Percentiles rank a stretch among this genome's conserved stretches.
Conservation (phyloP, 2,888 invertebrate species). For the Idaea dimidiata region DNA sequence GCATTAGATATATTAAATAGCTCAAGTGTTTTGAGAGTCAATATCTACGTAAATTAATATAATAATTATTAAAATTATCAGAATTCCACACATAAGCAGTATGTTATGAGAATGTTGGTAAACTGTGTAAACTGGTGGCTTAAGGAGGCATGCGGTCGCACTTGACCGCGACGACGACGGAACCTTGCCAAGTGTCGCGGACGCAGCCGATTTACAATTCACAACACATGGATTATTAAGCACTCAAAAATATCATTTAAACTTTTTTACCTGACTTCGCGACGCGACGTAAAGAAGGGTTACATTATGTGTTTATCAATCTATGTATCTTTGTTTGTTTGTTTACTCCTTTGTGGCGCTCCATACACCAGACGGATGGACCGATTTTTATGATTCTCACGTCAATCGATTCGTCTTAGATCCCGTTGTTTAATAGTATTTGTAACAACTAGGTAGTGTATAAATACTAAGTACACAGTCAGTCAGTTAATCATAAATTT, state of each 20-base stretch:
- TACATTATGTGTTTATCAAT: too few species aligned
- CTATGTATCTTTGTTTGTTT: too few species aligned
- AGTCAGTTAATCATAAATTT: too few species aligned
- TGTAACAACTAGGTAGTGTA: too few species aligned
- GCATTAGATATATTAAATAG: not conserved
- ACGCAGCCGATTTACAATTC: slow-evolving; percentile 13
- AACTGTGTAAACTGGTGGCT: slow-evolving; percentile 13
- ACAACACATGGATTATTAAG: not conserved
- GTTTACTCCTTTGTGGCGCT: too few species aligned
- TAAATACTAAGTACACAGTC: too few species aligned
- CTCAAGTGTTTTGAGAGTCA: not conserved
- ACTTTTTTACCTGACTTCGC: too few species aligned
- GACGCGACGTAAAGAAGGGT: too few species aligned
- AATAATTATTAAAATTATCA: not conserved
- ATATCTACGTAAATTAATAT: not conserved
- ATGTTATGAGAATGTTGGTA: slow-evolving; percentile 2
- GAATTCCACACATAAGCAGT: not conserved
- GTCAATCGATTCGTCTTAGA: too few species aligned
- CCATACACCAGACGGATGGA: too few species aligned
- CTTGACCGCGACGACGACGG: slow-evolving; percentile 51
- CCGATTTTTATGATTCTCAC: too few species aligned
- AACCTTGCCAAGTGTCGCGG: slow-evolving; percentile 38
- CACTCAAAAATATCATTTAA: not conserved
- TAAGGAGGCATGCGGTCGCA: slow-evolving; percentile 49
- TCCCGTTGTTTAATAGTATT: too few species aligned